These are phyloP conservation scores for Spinibarbus caldwelli DNA, from an alignment of 2,797 vertebrate genomes.

Conservation along the genomic window DNA sequence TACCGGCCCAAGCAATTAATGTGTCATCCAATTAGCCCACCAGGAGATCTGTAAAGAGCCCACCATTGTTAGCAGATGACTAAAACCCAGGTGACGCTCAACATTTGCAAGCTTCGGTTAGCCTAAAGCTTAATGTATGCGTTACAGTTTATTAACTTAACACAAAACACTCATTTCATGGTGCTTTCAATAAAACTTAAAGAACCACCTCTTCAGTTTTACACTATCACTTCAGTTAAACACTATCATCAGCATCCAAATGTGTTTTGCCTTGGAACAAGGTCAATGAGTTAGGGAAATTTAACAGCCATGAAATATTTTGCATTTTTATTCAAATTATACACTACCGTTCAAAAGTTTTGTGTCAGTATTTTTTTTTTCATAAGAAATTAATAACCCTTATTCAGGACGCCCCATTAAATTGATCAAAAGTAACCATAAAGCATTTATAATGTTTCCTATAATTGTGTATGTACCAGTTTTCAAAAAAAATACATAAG, in stretches of 20 bases:
- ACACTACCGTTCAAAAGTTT: background rate
- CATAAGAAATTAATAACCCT: background rate
- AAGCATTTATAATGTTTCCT: background rate
- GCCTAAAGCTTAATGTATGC: background rate
- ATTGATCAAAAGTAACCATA: background rate
- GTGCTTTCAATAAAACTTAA: background rate
- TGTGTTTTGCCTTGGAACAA: background rate
- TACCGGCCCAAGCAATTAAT: conserved; percentile 46
- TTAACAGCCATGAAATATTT: background rate
- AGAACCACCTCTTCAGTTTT: background rate
- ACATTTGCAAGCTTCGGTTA: conserved; percentile 7
- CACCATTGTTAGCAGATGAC: conserved; percentile 29
- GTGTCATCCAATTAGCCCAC: conserved; percentile 43
- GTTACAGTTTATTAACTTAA: conserved; percentile 19
- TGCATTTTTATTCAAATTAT: background rate
- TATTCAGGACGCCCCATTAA: background rate
- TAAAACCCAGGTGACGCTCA: conserved; percentile 13
- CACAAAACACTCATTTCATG: background rate
- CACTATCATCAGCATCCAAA: background rate
- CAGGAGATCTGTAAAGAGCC: conserved; percentile 28
- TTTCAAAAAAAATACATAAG: background rate
- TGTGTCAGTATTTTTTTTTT: background rate
- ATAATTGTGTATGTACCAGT: background rate
- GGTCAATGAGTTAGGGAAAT: background rate
- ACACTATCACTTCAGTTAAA: too few relatives aligned